Base-by-base conservation (phyloP, 1,140 invertebrate species). In the Oreohelix idahoensis region DNA sequence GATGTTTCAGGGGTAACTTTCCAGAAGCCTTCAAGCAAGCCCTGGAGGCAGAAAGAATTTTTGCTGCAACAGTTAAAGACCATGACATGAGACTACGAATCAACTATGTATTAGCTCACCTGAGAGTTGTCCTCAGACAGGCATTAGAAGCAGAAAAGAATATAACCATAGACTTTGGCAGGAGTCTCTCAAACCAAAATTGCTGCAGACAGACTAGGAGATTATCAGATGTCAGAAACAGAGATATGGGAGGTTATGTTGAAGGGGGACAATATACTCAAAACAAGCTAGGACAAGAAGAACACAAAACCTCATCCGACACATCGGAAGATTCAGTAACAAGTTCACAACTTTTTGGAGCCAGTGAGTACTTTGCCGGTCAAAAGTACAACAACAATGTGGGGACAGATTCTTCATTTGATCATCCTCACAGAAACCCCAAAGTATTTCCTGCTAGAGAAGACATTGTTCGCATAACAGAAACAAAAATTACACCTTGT, bases 11-110 rank as follows among this genome's bases (percentile, higher is more conserved):
- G 8, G 36, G 53, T 26, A 66, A 79, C 1, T 63, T 79, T 38
- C 0, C 35, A 23, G 5, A 42, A 38, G 53, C 77, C 10, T 42
- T 38, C 0, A 66, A 63, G 58, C 10, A 66, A 4, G 53, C 36
- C 2, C 58, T 79, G 36, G 77, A 79, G 29, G 77, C 77, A 1
- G 77, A 79, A 1, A 36, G 58, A 42, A 79, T 79, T 42, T 45
- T 79, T 13, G 35, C 49, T 35, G 39, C n/a, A 23, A 79, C 77
- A 35, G 77, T 53, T 35, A 35, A 79, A 66, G 77, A 79, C 32
- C 77, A 79, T 45, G 77, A 79, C 58, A 36, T 79, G 53, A 63
- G 58, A 45, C 51, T 79, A 5, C 51, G 58, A 4, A 38, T 66
- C 10, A 66, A 63, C 32, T 42, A 13, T 26, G 53, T 32, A 0